phyloP scores from a whole-genome alignment of 2,797 vertebrate species.

The Dromococcyx pavoninus region DNA sequence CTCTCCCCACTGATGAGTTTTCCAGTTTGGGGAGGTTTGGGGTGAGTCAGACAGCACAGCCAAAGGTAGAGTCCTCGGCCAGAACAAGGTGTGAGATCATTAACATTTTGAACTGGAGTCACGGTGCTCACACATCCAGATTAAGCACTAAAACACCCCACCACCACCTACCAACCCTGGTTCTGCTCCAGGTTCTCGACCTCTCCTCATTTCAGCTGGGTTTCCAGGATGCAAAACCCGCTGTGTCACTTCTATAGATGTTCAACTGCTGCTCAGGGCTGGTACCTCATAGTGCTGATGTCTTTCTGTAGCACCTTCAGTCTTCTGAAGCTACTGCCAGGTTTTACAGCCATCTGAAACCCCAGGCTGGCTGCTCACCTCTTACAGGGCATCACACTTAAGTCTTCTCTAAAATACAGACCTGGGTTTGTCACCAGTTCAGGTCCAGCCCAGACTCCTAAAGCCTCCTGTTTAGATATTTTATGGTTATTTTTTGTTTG shows the following conservation, averaged over 20 bases:
- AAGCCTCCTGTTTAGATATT: neutral
- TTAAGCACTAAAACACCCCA: neutral
- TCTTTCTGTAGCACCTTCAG: neutral
- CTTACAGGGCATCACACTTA: neutral
- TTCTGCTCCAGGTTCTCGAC: neutral
- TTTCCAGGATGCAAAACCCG: neutral
- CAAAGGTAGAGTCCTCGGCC: neutral
- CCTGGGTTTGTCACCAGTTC: neutral
- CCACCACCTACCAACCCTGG: rapidly evolving
- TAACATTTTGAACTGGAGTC: neutral
- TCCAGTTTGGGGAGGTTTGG: neutral
- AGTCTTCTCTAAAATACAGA: neutral
- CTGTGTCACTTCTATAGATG: rapidly evolving
- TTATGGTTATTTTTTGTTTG: neutral
- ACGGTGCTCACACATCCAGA: rapidly evolving
- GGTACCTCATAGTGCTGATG: neutral
- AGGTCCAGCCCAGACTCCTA: neutral
- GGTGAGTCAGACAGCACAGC: neutral
- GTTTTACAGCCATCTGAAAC: neutral
- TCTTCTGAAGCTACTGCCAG: rapidly evolving
- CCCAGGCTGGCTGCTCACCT: neutral
- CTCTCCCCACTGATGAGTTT: neutral
- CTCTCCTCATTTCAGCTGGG: neutral
- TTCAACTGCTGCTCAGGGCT: rapidly evolving
- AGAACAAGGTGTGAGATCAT: neutral